A percentile compares a stretch with the other conserved stretches of the same genome.
Conservation (phyloP, 2,797 vertebrate species). For the Paedocypris micromegethes region DNA sequence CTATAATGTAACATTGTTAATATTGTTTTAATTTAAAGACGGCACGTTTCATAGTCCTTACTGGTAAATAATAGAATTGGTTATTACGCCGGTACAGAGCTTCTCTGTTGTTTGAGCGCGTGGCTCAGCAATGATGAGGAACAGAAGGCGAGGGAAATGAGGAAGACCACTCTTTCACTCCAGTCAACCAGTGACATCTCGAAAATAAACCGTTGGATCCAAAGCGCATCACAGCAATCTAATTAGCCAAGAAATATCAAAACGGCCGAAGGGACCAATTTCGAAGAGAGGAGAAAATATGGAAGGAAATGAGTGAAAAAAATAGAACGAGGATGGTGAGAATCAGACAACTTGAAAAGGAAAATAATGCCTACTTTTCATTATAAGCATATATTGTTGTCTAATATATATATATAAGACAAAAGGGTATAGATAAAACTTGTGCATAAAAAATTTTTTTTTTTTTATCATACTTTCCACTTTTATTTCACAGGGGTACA, state of each 20-base stretch:
- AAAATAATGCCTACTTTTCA: not conserved
- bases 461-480: too few species aligned
- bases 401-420: too few species aligned
- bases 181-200: constrained; percentile 33
- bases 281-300: not conserved
- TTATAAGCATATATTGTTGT: too few species aligned
- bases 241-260: constrained; percentile 49
- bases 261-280: constrained; percentile 45
- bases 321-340: not conserved
- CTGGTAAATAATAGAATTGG: too few species aligned
- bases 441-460: too few species aligned
- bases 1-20: too few species aligned
- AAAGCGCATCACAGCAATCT: constrained; percentile 44
- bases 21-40: too few species aligned
- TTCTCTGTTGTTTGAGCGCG: too few species aligned
- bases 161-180: constrained; percentile 36
- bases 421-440: too few species aligned
- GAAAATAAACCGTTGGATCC: constrained; percentile 47
- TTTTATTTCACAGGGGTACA: too few species aligned
- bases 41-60: too few species aligned
- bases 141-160: constrained; percentile 21
- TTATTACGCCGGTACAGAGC: too few species aligned
- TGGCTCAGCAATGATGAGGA: not conserved
- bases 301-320: constrained; percentile 5
- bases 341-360: not conserved